Evolutionary conservation across 2,797 vertebrate species (phyloP).

Genomic region (Denticeps clupeoides): DNA sequence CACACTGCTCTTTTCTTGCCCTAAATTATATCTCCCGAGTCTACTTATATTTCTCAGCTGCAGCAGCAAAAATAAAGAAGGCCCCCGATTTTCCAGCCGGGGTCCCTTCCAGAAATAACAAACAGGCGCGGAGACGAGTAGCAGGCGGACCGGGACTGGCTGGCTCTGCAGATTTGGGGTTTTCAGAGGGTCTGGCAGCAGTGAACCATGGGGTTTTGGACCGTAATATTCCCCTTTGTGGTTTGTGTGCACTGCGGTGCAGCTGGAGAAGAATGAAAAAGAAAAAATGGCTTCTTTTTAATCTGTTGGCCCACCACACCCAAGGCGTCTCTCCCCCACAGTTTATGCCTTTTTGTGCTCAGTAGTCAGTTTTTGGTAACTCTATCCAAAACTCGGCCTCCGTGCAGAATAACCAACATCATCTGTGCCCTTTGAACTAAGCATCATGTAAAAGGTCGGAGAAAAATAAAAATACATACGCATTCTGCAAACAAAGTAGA

Average conservation of each 20-base stretch:
- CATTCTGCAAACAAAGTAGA: not conserved
- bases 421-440: too few species aligned
- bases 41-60: slow-evolving; percentile 26
- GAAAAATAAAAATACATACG: slow-evolving; percentile 7
- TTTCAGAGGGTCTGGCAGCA: not conserved
- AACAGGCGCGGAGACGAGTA: slow-evolving; percentile 6
- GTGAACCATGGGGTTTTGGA: not conserved
- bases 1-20: slow-evolving; percentile 1
- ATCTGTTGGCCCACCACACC: slow-evolving; percentile 10
- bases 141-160: not conserved
- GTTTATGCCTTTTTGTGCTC: slow-evolving; percentile 1
- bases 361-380: slow-evolving; percentile 3
- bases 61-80: slow-evolving; percentile 28
- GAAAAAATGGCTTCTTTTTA: slow-evolving; percentile 18
- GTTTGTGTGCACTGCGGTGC: slow-evolving; percentile 13
- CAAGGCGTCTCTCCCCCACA: slow-evolving; percentile 2
- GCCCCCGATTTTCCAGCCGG: slow-evolving; percentile 24
- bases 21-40: slow-evolving; percentile 17
- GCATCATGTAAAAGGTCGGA: too few species aligned
- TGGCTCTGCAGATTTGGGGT: not conserved
- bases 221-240: not conserved
- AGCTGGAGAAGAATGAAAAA: too few species aligned
- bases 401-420: too few species aligned
- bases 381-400: too few species aligned
- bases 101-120: slow-evolving; percentile 34